Evolutionary conservation across 2,888 invertebrate genomes (phyloP).

Genomic region (Halictus quadricinctus): DNA sequence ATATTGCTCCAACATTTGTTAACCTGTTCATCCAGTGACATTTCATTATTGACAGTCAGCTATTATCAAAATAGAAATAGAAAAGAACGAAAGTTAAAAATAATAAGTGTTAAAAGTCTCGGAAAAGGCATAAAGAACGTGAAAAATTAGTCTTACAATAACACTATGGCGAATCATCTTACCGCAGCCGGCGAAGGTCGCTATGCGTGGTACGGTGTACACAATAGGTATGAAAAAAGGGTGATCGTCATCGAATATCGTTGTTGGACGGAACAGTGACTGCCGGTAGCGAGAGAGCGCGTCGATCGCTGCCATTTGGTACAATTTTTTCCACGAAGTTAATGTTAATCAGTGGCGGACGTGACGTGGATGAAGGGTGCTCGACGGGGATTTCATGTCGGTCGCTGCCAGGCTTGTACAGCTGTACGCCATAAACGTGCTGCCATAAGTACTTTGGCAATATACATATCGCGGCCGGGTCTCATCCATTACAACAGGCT

Average conservation of each 20-base stretch:
- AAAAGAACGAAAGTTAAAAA: no score
- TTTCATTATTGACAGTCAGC: no score
- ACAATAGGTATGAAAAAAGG: slow-evolving; percentile 7
- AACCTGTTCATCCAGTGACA: no score
- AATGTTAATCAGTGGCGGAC: slow-evolving; percentile 81
- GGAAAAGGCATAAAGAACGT: no score
- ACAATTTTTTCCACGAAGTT: slow-evolving; percentile 79
- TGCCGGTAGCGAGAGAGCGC: not conserved
- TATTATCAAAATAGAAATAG: no score
- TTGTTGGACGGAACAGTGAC: slow-evolving; percentile 32
- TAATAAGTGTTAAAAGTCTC: no score
- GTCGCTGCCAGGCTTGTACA: slow-evolving; percentile 73
- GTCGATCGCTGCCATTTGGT: slow-evolving; percentile 67
- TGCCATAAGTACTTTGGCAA: slow-evolving; percentile 68
- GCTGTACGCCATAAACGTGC: slow-evolving; percentile 67
- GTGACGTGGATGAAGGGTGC: slow-evolving; percentile 78
- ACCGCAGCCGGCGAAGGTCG: no score
- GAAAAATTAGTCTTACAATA: no score
- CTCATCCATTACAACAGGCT: slow-evolving; percentile 67
- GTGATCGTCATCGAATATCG: slow-evolving; percentile 6
- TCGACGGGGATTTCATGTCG: slow-evolving; percentile 76
- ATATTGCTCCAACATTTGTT: no score
- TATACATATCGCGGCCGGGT: slow-evolving; percentile 50
- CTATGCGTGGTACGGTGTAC: not conserved
- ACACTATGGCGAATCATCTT: no score